Base-by-base conservation (phyloP, 2,797 vertebrate genomes). In the Hydrolagus colliei region DNA sequence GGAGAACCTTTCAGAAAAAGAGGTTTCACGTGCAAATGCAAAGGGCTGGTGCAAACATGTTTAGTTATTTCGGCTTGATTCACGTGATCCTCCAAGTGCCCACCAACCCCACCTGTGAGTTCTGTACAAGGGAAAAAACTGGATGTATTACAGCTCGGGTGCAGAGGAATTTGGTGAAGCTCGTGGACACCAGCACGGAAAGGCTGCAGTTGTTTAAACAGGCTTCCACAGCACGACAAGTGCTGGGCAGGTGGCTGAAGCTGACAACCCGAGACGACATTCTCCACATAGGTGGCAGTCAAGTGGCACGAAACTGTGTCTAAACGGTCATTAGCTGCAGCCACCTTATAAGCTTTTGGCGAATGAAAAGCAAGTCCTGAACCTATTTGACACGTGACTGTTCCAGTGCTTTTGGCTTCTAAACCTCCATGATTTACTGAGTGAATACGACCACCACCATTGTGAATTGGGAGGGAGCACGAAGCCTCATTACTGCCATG, bases 1-100 rank as follows among this genome's bases (percentile, higher is more conserved):
- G 96, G 96, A 85, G 94, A 94, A 90, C 96, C 96, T 92, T 96
- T 96, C 91, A 96, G 92, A 93, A 94, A 97, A 90, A 96, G 92
- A 0, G 93, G 94, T 90, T 96, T 93, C 90, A 97, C 88, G 90
- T 94, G 96, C 87, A 96, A 93, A 93, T 96, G 96, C 92, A 96
- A 92, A 91, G 96, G 93, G 90, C 95, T 95, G 94, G 96, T 94
- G 93, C 94, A 96, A 92, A 95, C 91, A 88, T 92, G 96, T 88
- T 96, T 76, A 62, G 92, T 87, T 72, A 91, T 89, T 88, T 95
- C 94, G 88, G 93, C 87, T 89, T 90, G 92, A 72, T 93, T 87
- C 27, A 92, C 4, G 87, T 88, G 93, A 78, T 94, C 93, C 62
- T 93, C 92, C 92, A 94, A 86, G 88, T 73, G 92, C 88, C 92